Percentiles rank a stretch among this genome's conserved stretches.
These are phyloP conservation scores for Sphaeramia orbicularis DNA, from an alignment of 2,797 vertebrate species.

Conservation along the genomic window DNA sequence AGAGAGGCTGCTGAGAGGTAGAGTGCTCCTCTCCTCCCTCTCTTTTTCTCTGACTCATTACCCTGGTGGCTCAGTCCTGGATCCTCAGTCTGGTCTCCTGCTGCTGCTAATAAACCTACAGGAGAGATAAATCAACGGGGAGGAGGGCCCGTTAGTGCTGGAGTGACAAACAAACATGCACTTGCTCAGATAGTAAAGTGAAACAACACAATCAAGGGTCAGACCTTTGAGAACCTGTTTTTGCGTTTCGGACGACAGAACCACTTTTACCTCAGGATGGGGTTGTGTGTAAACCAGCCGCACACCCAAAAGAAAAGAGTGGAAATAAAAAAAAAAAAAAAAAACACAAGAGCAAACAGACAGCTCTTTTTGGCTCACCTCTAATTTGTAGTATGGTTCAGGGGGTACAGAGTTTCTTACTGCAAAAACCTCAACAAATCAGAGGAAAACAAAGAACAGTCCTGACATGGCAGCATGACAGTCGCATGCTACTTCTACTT, in stretches of 20 bases:
- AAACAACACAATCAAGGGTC: constrained; percentile 79
- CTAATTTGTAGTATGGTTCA: constrained; percentile 82
- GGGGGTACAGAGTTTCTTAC: constrained; percentile 81
- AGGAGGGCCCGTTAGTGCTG: constrained; percentile 97
- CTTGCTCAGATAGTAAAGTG: constrained; percentile 87
- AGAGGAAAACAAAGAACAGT: constrained; percentile 78
- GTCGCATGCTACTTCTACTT: constrained; percentile 72
- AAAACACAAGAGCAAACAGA: constrained; percentile 69
- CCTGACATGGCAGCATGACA: constrained; percentile 78
- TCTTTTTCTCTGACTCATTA: constrained; percentile 97
- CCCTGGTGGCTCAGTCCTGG: constrained; percentile 96
- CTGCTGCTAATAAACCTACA: constrained; percentile 99
- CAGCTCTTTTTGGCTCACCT: constrained; percentile 81
- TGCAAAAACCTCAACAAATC: constrained; percentile 84
- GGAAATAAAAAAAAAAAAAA: constrained; percentile 66
- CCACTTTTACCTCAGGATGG: constrained; percentile 65
- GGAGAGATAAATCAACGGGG: constrained; percentile 99
- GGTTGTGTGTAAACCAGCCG: constrained; percentile 76
- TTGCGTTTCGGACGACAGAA: constrained; percentile 70
- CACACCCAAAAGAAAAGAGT: constrained; percentile 71
- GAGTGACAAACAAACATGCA: constrained; percentile 74
- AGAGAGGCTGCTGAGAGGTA: constrained; percentile 88
- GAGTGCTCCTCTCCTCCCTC: constrained; percentile 75
- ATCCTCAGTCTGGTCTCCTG: constrained; percentile 97
- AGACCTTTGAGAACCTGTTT: constrained; percentile 74